phyloP scores from a whole-genome alignment of 1,140 invertebrate genomes.

The Macrosteles quadrilineatus region DNA sequence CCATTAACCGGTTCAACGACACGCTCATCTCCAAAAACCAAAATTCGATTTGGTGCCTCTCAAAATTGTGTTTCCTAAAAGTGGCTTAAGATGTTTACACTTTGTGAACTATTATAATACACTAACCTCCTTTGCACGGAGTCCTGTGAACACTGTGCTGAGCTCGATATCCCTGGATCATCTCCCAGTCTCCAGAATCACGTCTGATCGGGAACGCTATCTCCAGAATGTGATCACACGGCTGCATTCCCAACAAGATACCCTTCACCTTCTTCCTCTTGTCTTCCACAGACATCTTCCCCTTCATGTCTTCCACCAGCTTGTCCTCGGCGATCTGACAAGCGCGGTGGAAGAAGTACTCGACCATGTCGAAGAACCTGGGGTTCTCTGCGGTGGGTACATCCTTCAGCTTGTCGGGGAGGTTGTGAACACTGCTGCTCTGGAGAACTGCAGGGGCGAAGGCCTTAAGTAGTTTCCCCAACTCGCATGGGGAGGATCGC shows the following conservation, averaged over 20 bases:
- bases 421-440: slow-evolving; percentile 59
- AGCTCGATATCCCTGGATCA: slow-evolving; percentile 95
- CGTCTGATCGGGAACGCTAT: slow-evolving; percentile 92
- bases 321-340: slow-evolving; percentile 88
- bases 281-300: slow-evolving; percentile 76
- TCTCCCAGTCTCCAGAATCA: slow-evolving; percentile 95
- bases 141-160: slow-evolving; percentile 97
- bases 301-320: slow-evolving; percentile 83
- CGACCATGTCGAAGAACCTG: slow-evolving; percentile 94
- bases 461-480: slow-evolving; percentile 15
- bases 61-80: background rate
- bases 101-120: too few species aligned
- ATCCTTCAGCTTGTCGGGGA: slow-evolving; percentile 81
- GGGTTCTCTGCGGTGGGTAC: slow-evolving; percentile 77
- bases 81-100: background rate
- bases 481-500: background rate
- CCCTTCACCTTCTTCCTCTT: slow-evolving; percentile 90
- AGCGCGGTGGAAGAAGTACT: slow-evolving; percentile 91
- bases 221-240: slow-evolving; percentile 93
- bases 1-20: background rate
- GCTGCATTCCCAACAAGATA: slow-evolving; percentile 91
- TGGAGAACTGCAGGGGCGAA: background rate
- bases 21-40: background rate
- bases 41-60: background rate
- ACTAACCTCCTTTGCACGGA: slow-evolving; percentile 95